phyloP scores from a whole-genome alignment of 2,113 vertebrate species.

The Emberiza fucata region DNA sequence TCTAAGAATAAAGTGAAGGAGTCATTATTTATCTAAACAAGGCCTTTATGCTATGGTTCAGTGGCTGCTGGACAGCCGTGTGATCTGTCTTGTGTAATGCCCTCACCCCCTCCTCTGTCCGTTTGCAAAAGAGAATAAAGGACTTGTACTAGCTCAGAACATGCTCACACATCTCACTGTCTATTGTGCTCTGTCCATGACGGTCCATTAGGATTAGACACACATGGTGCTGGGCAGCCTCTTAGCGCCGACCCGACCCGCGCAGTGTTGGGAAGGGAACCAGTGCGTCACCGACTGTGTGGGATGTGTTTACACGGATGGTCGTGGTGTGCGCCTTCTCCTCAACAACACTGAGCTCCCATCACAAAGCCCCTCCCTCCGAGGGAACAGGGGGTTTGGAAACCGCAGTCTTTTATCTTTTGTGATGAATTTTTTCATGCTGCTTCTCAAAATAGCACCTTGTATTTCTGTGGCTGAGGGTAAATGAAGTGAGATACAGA shows the following conservation, averaged over 20 bases:
- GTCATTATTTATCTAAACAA: slow-evolving; percentile 70
- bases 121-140: slow-evolving; percentile 35
- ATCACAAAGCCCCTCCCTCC: slow-evolving; percentile 11
- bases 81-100: slow-evolving; percentile 69
- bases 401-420: neutral
- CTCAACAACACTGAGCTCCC: slow-evolving; percentile 5
- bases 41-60: slow-evolving; percentile 57
- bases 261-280: slow-evolving; percentile 57
- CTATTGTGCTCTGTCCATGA: slow-evolving; percentile 61
- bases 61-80: slow-evolving; percentile 31
- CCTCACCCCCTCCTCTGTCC: slow-evolving; percentile 13
- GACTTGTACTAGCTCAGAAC: slow-evolving; percentile 46
- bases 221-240: slow-evolving; percentile 57
- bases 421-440: neutral
- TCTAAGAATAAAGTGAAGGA: slow-evolving; percentile 57
- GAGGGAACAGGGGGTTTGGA: neutral
- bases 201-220: slow-evolving; percentile 67
- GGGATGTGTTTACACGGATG: slow-evolving; percentile 19
- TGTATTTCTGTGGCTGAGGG: slow-evolving; percentile 6
- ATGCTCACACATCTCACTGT: slow-evolving; percentile 56
- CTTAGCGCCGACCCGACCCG: neutral
- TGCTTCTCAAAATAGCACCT: slow-evolving; percentile 5
- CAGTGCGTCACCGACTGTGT: slow-evolving; percentile 9
- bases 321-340: neutral
- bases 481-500: slow-evolving; percentile 16